Conservation (phyloP, 2,888 invertebrate genomes). For the Dryocosmus kuriphilus region DNA sequence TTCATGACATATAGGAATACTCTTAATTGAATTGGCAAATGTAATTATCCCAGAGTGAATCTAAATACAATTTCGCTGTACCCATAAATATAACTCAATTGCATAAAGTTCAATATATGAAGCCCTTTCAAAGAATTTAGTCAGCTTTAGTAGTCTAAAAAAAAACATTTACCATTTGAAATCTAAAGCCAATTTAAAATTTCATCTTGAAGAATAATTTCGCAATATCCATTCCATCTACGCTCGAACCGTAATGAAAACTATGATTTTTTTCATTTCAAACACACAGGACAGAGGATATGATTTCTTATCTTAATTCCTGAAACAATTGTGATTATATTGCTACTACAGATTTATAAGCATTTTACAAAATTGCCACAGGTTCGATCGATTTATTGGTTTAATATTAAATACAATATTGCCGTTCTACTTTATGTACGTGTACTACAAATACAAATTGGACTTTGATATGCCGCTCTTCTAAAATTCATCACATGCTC, state of each 20-base stretch:
- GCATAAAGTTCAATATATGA: too few relatives aligned
- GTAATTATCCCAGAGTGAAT: too few relatives aligned
- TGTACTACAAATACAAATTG: not conserved
- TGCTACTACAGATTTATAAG: not conserved
- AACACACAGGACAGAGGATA: not conserved
- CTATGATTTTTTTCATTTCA: too few relatives aligned
- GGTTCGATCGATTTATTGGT: constrained; percentile 6
- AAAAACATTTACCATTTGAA: too few relatives aligned
- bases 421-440: constrained; percentile 15
- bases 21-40: too few relatives aligned
- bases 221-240: not conserved
- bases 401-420: constrained; percentile 23
- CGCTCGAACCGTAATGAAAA: not conserved
- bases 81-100: too few relatives aligned
- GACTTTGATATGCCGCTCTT: not conserved
- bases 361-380: not conserved
- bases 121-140: too few relatives aligned
- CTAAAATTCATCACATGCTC: not conserved
- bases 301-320: not conserved
- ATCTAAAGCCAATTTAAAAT: not conserved
- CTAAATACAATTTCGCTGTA: too few relatives aligned
- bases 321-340: not conserved
- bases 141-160: too few relatives aligned
- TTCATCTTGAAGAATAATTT: not conserved
- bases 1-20: not conserved